Evolutionary conservation across 2,888 invertebrate genomes (phyloP), one percentile per base, ranked within the genome.

Genomic region (Troides aeacus): DNA sequence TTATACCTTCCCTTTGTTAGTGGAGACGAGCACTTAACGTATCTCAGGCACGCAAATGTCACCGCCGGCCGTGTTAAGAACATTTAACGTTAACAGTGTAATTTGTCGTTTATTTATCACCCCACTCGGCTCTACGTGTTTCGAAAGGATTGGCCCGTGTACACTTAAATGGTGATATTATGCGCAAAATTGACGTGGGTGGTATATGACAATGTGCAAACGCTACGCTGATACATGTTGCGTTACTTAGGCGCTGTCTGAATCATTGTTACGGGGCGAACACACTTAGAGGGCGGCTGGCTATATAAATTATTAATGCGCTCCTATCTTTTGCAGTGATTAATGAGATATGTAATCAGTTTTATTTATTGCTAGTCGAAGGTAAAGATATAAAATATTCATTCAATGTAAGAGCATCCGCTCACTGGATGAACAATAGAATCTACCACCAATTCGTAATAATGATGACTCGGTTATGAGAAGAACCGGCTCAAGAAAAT

Each of bases 61-160:
- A 84, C 81, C 76, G 74, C 72, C 74, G 81, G 84, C 82, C 84
- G 84, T 86, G 86, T 84, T 62, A 78, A 76, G 76, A 78, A 79
- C 79, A 69, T 80, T 81, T 84, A 81, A 81, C 81, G 80, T 80
- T 76, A 80, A 80, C 82, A 77, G 81, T 87, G 89, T 90, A 90
- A 92, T 92, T 91, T 88, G 89, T 88, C 79, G 72, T 85, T 89
- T 88, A 89, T 90, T 92, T 92, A 91, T 88, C 82, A 83, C 78
- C 77, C 77, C 75, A 81, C 82, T 80, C 79, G 76, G 78, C 79
- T 79, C 83, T 85, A 85, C 86, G 83, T 87, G 85, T 90, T 88
- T 87, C 85, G 87, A 82, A 88, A 87, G 86, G 83, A 81, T 83
- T 82, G 84, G 84, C 81, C 82, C 80, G 84, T 87, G 83, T 83